Conservation (phyloP, 1,140 invertebrate genomes). For the Catajapyx aquilonaris region DNA sequence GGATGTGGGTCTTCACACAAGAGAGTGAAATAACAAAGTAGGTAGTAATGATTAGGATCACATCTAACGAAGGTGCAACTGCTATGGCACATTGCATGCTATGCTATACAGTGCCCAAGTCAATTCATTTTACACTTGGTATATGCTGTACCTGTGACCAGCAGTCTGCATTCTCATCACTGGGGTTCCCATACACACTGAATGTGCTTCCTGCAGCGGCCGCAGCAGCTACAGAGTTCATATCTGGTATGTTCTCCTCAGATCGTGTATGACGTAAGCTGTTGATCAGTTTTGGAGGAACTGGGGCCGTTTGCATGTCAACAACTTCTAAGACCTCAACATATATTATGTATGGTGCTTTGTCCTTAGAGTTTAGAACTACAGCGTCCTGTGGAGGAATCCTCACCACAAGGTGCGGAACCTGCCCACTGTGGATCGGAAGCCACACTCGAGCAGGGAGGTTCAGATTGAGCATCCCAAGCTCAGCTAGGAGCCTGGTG, state of each 20-base stretch:
- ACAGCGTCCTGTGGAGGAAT: slow-evolving; percentile 87
- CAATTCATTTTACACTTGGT: too few species aligned
- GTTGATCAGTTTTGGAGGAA: slow-evolving; percentile 54
- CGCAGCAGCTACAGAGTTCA: slow-evolving; percentile 19
- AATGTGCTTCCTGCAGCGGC: slow-evolving; percentile 8
- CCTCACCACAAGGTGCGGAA: slow-evolving; percentile 64
- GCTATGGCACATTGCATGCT: too few species aligned
- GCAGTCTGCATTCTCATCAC: slow-evolving; percentile 42
- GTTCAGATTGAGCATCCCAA: slow-evolving; percentile 86
- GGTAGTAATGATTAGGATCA: too few species aligned
- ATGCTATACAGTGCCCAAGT: too few species aligned
- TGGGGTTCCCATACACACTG: slow-evolving; percentile 14
- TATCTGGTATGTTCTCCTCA: slow-evolving; percentile 61
- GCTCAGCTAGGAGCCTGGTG: slow-evolving; percentile 68
- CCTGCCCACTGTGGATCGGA: slow-evolving; percentile 46
- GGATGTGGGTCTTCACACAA: too few species aligned
- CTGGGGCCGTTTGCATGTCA: slow-evolving; percentile 49
- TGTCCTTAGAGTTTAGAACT: slow-evolving; percentile 97
- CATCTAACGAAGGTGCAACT: too few species aligned
- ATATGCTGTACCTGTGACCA: too few species aligned
- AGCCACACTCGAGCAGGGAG: slow-evolving; percentile 94
- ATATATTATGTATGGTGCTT: slow-evolving; percentile 95
- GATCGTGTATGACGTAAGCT: slow-evolving; percentile 74
- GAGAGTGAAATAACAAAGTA: too few species aligned
- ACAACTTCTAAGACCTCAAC: slow-evolving; percentile 88